A percentile compares a stretch with the other conserved stretches of the same genome.
Conservation (phyloP, 1,140 invertebrate genomes). For the Drosophila quadrilineata region DNA sequence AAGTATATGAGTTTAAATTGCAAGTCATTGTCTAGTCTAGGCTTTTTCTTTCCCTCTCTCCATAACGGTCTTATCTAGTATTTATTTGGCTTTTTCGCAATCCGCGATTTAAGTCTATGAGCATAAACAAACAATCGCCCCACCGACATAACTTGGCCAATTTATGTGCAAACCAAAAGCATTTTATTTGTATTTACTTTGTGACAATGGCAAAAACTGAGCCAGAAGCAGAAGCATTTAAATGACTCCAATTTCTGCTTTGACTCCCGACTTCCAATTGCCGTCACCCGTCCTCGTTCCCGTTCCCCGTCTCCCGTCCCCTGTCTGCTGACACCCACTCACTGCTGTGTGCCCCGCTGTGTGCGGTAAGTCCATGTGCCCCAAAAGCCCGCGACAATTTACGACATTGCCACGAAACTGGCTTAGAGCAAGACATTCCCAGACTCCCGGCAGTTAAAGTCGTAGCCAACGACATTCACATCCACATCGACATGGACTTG, state of each 20-base stretch:
- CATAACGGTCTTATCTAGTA: no score
- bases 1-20: no score
- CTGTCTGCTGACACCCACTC: neutral
- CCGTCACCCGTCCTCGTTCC: no score
- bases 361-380: slow-evolving; percentile 6
- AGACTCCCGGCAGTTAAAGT: neutral
- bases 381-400: slow-evolving; percentile 44
- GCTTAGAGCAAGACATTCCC: slow-evolving; percentile 40
- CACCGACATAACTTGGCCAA: slow-evolving; percentile 25
- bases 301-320: neutral
- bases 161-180: slow-evolving; percentile 30
- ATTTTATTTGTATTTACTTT: slow-evolving; percentile 42
- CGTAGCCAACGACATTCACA: no score
- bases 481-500: no score
- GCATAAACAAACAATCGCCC: slow-evolving; percentile 41
- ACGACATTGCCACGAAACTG: slow-evolving; percentile 30
- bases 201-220: no score
- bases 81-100: slow-evolving; percentile 25
- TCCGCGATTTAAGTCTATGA: slow-evolving; percentile 13
- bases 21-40: no score
- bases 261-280: no score
- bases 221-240: slow-evolving; percentile 34
- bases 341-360: slow-evolving; percentile 2
- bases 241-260: slow-evolving; percentile 7
- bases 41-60: no score